A percentile compares a stretch with the other conserved stretches of the same genome.
These are phyloP conservation scores for Eriocheir sinensis DNA, from an alignment of 1,140 invertebrate species.

Conservation along the genomic window DNA sequence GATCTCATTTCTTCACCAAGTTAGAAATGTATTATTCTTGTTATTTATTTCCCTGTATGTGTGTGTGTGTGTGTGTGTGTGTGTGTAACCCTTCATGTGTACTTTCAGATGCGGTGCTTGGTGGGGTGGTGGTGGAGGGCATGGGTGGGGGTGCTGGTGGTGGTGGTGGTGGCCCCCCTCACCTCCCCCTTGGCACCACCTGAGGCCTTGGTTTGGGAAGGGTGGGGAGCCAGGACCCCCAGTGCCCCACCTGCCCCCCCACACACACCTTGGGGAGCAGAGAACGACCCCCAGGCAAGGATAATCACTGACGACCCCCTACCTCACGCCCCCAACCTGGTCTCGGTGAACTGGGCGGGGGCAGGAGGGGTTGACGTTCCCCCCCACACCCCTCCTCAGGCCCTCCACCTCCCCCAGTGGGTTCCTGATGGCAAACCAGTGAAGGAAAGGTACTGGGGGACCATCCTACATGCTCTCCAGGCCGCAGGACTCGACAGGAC, in stretches of 20 bases:
- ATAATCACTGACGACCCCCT: background rate
- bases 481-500: background rate
- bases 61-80: too few species aligned
- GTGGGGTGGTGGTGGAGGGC: background rate
- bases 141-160: background rate
- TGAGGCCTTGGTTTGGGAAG: too few species aligned
- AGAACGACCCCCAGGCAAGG: background rate
- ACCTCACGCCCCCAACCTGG: background rate
- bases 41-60: too few species aligned
- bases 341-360: background rate
- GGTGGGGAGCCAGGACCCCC: background rate
- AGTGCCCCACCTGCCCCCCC: too few species aligned
- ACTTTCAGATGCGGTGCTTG: background rate
- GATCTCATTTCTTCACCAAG: too few species aligned
- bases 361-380: background rate
- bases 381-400: background rate
- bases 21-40: too few species aligned
- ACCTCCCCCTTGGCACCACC: background rate
- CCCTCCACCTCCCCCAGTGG: slow-evolving; percentile 37
- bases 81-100: background rate
- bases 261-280: too few species aligned
- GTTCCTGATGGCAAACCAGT: slow-evolving; percentile 29
- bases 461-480: slow-evolving; percentile 43
- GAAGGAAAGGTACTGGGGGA: slow-evolving; percentile 53
- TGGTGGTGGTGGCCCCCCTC: background rate